These are phyloP conservation scores for Eonycteris spelaea DNA, from an alignment of 2,113 vertebrate genomes.

Conservation along the genomic window DNA sequence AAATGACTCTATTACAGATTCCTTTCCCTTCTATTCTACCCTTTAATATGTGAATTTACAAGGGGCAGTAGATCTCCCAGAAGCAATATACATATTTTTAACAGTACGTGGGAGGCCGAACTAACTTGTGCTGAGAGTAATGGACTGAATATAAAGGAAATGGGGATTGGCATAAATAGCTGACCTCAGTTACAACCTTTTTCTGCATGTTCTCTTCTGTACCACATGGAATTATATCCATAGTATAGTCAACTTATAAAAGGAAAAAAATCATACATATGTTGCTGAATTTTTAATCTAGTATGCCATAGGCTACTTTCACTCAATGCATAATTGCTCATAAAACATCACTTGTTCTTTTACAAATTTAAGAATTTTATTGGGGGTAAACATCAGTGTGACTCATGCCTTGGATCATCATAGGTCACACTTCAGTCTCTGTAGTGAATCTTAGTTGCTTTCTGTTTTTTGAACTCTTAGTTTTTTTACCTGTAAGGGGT, in stretches of 20 bases:
- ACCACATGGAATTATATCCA: not conserved
- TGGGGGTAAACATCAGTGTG: not conserved
- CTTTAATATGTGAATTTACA: conserved; percentile 68
- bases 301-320: not conserved
- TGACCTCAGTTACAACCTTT: conserved; percentile 9
- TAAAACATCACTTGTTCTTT: not conserved
- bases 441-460: not conserved
- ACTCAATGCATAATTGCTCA: not conserved
- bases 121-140: conserved; percentile 47
- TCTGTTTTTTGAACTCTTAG: not conserved
- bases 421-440: not conserved
- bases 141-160: conserved; percentile 40
- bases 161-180: not conserved
- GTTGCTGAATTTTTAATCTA: not conserved
- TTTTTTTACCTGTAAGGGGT: not conserved
- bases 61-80: conserved; percentile 62
- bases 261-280: not conserved
- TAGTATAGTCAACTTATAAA: not conserved
- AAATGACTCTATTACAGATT: conserved; percentile 64
- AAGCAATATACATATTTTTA: conserved; percentile 65
- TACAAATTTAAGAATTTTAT: not conserved
- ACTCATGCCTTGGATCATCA: not conserved
- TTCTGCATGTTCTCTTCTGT: not conserved
- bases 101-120: not conserved
- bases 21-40: conserved; percentile 49